Evolutionary conservation across 2,113 vertebrate genomes (phyloP).

Genomic region (Azemiops feae): DNA sequence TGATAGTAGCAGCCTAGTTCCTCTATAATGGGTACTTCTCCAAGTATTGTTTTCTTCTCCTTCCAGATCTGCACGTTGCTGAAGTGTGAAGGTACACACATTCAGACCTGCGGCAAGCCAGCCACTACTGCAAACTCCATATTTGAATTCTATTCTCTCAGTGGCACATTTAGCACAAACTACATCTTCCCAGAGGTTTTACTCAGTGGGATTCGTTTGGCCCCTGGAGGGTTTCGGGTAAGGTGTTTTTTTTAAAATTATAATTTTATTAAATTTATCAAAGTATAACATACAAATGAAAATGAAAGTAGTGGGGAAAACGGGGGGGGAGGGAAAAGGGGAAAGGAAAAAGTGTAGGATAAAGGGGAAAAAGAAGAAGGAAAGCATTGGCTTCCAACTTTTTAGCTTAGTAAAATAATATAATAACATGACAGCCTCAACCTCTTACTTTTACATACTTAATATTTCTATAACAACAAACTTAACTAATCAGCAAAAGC

Average conservation of each 20-base stretch:
- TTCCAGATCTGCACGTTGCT: slow-evolving; percentile 66
- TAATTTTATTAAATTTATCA: not conserved
- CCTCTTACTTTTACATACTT: not conserved
- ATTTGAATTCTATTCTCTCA: slow-evolving; percentile 73
- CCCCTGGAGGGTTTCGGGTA: slow-evolving; percentile 69
- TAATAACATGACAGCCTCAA: not conserved
- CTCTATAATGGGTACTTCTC: not conserved
- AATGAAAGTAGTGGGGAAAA: not conserved
- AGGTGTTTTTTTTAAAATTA: not conserved
- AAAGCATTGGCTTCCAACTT: not conserved
- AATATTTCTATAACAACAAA: not conserved
- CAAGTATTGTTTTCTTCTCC: not conserved
- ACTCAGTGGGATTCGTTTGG: slow-evolving; percentile 66
- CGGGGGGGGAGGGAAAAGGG: not conserved
- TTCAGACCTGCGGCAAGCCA: slow-evolving; percentile 51
- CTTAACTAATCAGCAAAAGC: not conserved
- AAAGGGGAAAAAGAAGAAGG: not conserved
- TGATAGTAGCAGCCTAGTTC: not conserved
- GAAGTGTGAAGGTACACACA: slow-evolving; percentile 57
- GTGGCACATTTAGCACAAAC: slow-evolving; percentile 67
- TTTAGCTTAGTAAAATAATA: not conserved
- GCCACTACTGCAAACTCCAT: slow-evolving; percentile 55
- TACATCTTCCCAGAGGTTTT: slow-evolving; percentile 74
- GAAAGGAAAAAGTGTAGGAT: not conserved
- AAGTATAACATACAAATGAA: not conserved